These are phyloP conservation scores for Orussus abietinus DNA, from an alignment of 1,140 invertebrate genomes.

Conservation along the genomic window DNA sequence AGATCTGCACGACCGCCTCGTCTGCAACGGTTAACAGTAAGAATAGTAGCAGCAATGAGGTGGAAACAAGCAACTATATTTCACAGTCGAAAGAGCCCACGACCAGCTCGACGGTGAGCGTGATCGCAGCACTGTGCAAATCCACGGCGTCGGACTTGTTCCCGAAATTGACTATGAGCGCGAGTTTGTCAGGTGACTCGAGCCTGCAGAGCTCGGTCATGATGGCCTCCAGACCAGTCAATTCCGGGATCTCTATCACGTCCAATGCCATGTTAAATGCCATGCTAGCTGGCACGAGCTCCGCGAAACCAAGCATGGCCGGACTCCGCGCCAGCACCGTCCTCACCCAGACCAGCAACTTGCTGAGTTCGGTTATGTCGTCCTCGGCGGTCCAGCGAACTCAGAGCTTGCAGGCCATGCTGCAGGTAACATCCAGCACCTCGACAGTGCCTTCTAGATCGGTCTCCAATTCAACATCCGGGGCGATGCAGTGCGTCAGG, in stretches of 20 bases:
- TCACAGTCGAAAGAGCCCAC: conserved; percentile 42
- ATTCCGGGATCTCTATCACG: conserved; percentile 41
- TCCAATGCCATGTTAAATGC: conserved; percentile 51
- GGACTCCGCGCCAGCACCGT: conserved; percentile 35
- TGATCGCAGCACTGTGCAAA: conserved; percentile 32
- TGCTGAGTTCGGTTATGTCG: conserved; percentile 40
- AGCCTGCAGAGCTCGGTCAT: conserved; percentile 20
- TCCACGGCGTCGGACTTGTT: conserved; percentile 29
- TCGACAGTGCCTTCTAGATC: conserved; percentile 28
- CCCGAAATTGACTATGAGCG: conserved; percentile 30
- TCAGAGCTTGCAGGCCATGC: conserved; percentile 39
- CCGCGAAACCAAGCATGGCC: conserved; percentile 41
- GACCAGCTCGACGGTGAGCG: conserved; percentile 27
- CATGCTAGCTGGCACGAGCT: conserved; percentile 43
- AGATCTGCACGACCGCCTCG: conserved; percentile 17
- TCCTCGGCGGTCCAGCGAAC: conserved; percentile 33
- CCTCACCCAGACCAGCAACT: conserved; percentile 40
- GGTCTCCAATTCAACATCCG: conserved; percentile 29
- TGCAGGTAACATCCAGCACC: conserved; percentile 37
- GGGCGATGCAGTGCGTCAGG: conserved; percentile 34
- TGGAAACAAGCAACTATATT: too few relatives aligned
- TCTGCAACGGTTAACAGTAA: conserved; percentile 20
- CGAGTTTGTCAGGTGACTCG: conserved; percentile 20
- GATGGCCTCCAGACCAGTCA: conserved; percentile 20
- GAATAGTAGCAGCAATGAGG: too few relatives aligned